Evolutionary conservation across 1,140 invertebrate species (phyloP).

Genomic region (Lordiphosa mommai): DNA sequence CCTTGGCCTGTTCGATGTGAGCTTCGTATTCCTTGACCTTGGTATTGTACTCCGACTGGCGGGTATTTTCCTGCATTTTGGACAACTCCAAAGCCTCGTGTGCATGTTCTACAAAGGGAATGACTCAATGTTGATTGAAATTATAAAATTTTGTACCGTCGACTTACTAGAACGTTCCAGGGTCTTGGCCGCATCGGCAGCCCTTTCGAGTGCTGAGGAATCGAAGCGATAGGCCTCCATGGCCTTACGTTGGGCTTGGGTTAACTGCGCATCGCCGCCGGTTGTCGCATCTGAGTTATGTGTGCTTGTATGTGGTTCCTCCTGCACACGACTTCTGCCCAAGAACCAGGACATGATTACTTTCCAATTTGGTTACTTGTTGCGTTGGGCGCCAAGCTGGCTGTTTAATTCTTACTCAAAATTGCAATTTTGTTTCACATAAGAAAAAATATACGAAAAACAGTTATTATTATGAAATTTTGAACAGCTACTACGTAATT

Average conservation of each 20-base stretch:
- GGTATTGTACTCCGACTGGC: slow-evolving; percentile 90
- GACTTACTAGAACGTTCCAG: slow-evolving; percentile 94
- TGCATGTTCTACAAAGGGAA: slow-evolving; percentile 86
- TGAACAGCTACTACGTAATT: no score
- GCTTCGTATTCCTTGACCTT: slow-evolving; percentile 96
- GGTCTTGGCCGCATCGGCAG: slow-evolving; percentile 96
- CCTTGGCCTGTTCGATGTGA: slow-evolving; percentile 93
- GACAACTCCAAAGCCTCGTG: slow-evolving; percentile 96
- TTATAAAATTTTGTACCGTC: slow-evolving; percentile 51
- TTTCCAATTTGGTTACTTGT: no score
- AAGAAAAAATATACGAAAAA: no score
- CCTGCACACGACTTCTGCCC: slow-evolving; percentile 82
- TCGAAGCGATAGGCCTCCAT: slow-evolving; percentile 97
- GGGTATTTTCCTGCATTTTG: slow-evolving; percentile 94
- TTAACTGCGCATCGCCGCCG: slow-evolving; percentile 80
- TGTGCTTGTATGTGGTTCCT: slow-evolving; percentile 72
- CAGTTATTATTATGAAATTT: no score
- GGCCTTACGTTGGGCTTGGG: slow-evolving; percentile 83
- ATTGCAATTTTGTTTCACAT: no score
- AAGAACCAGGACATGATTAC: slow-evolving; percentile 87
- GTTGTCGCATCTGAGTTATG: slow-evolving; percentile 63
- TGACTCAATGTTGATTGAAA: slow-evolving; percentile 18
- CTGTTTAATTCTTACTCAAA: no score
- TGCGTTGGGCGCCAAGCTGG: no score
- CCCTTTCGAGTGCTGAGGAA: slow-evolving; percentile 96